Conservation (phyloP, 2,797 vertebrate genomes). For the Coccyzus lansbergi region DNA sequence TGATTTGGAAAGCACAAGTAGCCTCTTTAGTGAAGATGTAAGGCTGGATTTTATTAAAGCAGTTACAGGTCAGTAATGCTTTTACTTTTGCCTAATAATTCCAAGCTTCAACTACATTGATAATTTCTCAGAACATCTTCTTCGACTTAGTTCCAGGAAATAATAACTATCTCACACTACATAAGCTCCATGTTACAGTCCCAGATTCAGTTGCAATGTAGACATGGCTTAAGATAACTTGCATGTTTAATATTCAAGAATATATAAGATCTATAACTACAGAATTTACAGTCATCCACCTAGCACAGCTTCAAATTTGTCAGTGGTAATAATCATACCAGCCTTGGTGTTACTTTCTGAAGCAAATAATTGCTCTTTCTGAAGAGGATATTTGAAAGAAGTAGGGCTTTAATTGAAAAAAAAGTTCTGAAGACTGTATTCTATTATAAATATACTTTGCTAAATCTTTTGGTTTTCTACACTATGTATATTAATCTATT, state of each 20-base stretch:
- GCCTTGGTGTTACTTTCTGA: not conserved
- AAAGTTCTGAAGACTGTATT: not conserved
- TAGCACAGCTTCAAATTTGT: not conserved
- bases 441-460: not conserved
- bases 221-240: not conserved
- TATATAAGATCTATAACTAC: not conserved
- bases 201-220: not conserved
- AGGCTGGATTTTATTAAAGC: not conserved
- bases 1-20: not conserved
- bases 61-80: not conserved
- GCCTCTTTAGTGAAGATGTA: not conserved
- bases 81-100: not conserved
- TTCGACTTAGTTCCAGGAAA: not conserved
- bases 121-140: not conserved
- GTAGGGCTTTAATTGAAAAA: not conserved
- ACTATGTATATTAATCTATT: not conserved
- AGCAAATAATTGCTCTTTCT: not conserved
- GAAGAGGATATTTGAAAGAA: not conserved
- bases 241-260: not conserved
- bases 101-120: not conserved
- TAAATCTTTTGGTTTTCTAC: not conserved
- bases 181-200: not conserved
- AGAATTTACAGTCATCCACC: not conserved
- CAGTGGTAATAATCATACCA: not conserved
- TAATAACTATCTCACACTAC: not conserved